These are phyloP conservation scores for Eulacestoma nigropectus DNA, from an alignment of 2,113 vertebrate genomes.

Conservation along the genomic window DNA sequence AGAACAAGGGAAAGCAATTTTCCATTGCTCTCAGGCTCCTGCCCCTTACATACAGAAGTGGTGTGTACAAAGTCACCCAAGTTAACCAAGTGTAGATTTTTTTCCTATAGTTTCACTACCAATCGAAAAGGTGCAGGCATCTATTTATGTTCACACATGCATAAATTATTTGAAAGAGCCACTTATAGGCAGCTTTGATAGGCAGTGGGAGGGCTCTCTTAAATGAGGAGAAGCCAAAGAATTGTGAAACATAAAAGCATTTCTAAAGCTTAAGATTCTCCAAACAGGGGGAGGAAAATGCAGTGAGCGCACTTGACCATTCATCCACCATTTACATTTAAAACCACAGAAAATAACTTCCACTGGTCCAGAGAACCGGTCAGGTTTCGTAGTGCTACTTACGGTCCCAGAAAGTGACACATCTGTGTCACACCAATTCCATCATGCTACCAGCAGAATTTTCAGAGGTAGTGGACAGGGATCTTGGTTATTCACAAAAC, in stretches of 20 bases:
- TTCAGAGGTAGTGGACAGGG: neutral
- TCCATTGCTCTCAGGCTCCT: neutral
- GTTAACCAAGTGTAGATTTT: neutral
- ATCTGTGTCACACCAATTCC: neutral
- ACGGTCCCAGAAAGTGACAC: neutral
- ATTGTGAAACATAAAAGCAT: neutral
- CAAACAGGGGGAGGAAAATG: neutral
- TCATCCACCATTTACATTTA: neutral
- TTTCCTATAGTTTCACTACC: neutral
- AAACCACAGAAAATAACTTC: neutral
- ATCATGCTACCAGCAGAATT: neutral
- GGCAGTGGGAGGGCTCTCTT: neutral
- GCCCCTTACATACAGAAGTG: neutral
- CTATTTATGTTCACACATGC: slow-evolving; percentile 8
- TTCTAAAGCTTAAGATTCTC: neutral
- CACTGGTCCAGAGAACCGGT: neutral
- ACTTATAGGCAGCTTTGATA: neutral
- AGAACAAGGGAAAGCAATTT: neutral
- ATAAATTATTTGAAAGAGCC: slow-evolving; percentile 22
- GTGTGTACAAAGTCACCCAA: neutral
- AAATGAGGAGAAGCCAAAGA: neutral
- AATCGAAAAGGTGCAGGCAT: neutral
- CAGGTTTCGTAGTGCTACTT: neutral
- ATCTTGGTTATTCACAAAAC: neutral
- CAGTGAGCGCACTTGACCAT: neutral